These are phyloP conservation scores for Neria commutata DNA, from an alignment of 2,888 invertebrate genomes.

Conservation along the genomic window DNA sequence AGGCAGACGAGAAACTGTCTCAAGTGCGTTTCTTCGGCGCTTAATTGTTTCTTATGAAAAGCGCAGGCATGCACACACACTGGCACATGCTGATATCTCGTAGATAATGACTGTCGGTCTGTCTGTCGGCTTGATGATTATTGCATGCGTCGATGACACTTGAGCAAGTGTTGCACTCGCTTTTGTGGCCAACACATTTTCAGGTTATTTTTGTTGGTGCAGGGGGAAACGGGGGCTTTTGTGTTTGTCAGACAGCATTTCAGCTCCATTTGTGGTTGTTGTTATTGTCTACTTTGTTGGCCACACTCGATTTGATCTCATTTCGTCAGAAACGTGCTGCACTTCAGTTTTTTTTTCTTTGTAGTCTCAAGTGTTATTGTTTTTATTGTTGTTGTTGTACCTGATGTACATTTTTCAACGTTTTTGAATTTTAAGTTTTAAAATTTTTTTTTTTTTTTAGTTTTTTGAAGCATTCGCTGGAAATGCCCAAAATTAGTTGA, in stretches of 20 bases:
- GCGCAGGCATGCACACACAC: neutral
- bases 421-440: no score
- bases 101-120: neutral
- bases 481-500: neutral
- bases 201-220: neutral
- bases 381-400: constrained; percentile 1
- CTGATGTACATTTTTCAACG: no score
- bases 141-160: constrained; percentile 22
- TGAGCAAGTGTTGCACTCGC: constrained; percentile 12
- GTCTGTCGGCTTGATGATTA: constrained; percentile 14
- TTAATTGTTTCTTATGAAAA: constrained; percentile 15
- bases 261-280: neutral
- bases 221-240: no score
- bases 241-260: neutral
- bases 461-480: neutral
- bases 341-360: neutral
- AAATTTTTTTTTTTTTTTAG: neutral
- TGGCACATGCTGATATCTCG: neutral
- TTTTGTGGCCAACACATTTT: neutral
- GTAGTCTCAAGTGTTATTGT: neutral
- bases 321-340: constrained; percentile 1
- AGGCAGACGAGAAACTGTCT: constrained; percentile 24
- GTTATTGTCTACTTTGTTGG: neutral
- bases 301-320: neutral
- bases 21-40: constrained; percentile 20